These are phyloP conservation scores for Enteromius paludinosus DNA, from an alignment of 2,797 vertebrate species.

Conservation along the genomic window DNA sequence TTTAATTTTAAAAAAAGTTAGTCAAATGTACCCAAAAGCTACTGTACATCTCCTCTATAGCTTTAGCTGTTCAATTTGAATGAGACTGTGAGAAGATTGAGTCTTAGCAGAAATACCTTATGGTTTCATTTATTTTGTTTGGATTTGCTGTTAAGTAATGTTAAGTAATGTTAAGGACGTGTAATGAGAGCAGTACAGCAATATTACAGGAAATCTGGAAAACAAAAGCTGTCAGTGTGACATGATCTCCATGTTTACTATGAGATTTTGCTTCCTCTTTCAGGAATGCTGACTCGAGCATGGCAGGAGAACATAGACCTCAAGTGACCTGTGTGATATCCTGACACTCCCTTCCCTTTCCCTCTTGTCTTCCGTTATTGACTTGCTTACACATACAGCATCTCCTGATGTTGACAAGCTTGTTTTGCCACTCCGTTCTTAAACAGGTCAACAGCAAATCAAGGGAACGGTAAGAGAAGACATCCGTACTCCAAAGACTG, in stretches of 20 bases:
- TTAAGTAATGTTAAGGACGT: neutral
- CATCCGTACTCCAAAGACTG: neutral
- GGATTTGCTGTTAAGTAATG: neutral
- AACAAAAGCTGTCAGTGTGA: slow-evolving; percentile 17
- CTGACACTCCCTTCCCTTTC: neutral
- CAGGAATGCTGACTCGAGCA: slow-evolving; percentile 1
- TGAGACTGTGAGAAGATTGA: neutral
- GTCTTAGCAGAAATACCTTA: neutral
- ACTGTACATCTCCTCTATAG: neutral
- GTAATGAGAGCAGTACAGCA: neutral
- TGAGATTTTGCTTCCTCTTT: slow-evolving; percentile 6
- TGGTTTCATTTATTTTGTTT: neutral
- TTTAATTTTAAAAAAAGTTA: neutral
- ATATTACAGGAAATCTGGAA: slow-evolving; percentile 10
- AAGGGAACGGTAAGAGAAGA: neutral
- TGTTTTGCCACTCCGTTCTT: slow-evolving; percentile 1
- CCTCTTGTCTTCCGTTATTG: neutral
- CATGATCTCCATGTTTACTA: slow-evolving; percentile 17
- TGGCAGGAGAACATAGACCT: neutral
- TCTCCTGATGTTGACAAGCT: neutral
- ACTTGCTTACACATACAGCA: neutral
- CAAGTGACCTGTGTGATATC: slow-evolving; percentile 14
- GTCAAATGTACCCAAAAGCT: neutral
- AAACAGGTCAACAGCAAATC: neutral
- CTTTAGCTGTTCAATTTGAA: neutral